Conservation (phyloP, 2,888 invertebrate species). For the Parascotia fuliginaria region DNA sequence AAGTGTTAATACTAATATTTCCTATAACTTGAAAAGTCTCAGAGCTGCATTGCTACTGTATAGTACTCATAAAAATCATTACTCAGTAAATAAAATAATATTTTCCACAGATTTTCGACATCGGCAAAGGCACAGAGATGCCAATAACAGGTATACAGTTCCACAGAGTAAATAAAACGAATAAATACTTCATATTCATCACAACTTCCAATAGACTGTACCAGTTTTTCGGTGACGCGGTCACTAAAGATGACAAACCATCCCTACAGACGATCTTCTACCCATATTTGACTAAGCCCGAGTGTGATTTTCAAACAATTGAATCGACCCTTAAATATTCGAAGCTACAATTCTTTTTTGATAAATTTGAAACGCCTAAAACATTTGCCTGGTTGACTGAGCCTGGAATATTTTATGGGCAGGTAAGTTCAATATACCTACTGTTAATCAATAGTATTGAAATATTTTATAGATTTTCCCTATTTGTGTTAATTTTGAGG, state of each 20-base stretch:
- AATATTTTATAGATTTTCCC: no score
- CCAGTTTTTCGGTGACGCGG: constrained; percentile 93
- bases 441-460: no score
- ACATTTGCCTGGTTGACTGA: constrained; percentile 96
- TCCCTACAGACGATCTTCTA: constrained; percentile 92
- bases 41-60: no score
- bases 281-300: constrained; percentile 89
- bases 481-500: no score
- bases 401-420: constrained; percentile 92
- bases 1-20: no score
- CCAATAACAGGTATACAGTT: constrained; percentile 96
- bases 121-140: constrained; percentile 91
- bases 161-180: constrained; percentile 89
- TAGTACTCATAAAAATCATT: neutral
- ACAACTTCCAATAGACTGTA: constrained; percentile 94
- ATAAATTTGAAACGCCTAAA: constrained; percentile 88
- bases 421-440: constrained; percentile 88
- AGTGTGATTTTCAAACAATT: constrained; percentile 89
- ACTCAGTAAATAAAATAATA: neutral
- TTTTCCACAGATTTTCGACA: constrained; percentile 91
- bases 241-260: constrained; percentile 90
- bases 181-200: constrained; percentile 92
- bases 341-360: constrained; percentile 91
- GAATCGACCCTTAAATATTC: constrained; percentile 91
- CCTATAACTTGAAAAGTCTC: no score